Evolutionary conservation across 2,113 vertebrate species (phyloP).

Genomic region (Otis tarda): DNA sequence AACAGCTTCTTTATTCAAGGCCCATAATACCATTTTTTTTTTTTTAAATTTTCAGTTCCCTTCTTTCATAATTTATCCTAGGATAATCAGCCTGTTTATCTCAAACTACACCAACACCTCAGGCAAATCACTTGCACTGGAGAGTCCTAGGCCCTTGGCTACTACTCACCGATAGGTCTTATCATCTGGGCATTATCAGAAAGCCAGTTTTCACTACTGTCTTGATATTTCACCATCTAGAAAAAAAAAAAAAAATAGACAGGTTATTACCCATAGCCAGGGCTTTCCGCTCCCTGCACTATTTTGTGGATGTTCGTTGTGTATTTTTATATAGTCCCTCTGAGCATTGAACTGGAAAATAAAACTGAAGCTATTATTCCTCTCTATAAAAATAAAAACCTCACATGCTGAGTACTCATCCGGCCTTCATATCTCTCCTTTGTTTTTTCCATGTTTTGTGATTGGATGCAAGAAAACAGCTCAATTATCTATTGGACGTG

Average conservation of each 20-base stretch:
- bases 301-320: constrained; percentile 39
- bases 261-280: neutral
- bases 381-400: constrained; percentile 54
- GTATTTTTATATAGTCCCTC: constrained; percentile 30
- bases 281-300: neutral
- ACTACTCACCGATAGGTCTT: neutral
- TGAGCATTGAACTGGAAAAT: constrained; percentile 38
- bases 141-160: neutral
- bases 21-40: neutral
- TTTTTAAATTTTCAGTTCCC: neutral
- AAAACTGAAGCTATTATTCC: constrained; percentile 57
- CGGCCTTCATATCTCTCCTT: neutral
- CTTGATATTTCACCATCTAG: neutral
- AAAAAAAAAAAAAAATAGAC: neutral
- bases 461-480: constrained; percentile 16
- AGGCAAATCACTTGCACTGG: neutral
- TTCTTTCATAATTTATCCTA: neutral
- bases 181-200: neutral
- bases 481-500: constrained; percentile 47
- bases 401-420: constrained; percentile 45
- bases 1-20: neutral
- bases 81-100: neutral
- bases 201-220: neutral
- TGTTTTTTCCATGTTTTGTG: neutral
- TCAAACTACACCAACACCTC: neutral